Evolutionary conservation across 2,797 vertebrate species (phyloP).

Genomic region (Peromyscus melanophrys): DNA sequence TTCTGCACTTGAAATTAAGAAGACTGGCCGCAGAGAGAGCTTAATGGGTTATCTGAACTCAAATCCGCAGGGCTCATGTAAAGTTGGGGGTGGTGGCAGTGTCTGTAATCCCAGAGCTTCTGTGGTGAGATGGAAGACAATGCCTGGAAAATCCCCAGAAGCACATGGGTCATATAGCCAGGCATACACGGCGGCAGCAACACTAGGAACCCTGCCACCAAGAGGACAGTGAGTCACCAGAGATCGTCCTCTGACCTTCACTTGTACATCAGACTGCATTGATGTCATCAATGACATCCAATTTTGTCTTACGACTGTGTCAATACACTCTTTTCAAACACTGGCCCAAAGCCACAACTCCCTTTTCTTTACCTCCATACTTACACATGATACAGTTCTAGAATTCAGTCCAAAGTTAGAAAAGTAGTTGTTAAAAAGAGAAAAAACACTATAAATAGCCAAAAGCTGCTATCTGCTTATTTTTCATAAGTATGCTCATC

Average conservation of each 20-base stretch:
- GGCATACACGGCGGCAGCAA: not conserved
- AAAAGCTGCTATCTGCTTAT: not conserved
- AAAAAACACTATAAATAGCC: constrained; percentile 11
- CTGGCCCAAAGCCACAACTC: not conserved
- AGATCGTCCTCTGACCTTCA: not conserved
- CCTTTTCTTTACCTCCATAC: not conserved
- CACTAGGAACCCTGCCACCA: not conserved
- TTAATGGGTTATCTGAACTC: not conserved
- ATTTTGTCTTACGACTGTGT: constrained; percentile 16
- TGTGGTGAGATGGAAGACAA: not conserved
- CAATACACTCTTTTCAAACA: constrained; percentile 15
- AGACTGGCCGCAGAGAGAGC: not conserved
- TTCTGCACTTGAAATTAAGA: constrained; percentile 58
- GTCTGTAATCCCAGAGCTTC: not conserved
- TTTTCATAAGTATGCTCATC: constrained; percentile 42
- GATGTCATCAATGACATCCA: constrained; percentile 34
- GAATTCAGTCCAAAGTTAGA: constrained; percentile 37
- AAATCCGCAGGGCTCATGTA: too few species aligned
- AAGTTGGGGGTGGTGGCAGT: not conserved
- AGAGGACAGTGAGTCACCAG: not conserved
- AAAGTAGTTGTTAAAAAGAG: not conserved
- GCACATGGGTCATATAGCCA: not conserved
- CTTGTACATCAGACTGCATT: not conserved
- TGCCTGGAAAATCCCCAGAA: not conserved
- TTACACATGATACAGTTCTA: not conserved